Evolutionary conservation across 2,113 vertebrate species (phyloP).

Genomic region (Pimephales promelas): DNA sequence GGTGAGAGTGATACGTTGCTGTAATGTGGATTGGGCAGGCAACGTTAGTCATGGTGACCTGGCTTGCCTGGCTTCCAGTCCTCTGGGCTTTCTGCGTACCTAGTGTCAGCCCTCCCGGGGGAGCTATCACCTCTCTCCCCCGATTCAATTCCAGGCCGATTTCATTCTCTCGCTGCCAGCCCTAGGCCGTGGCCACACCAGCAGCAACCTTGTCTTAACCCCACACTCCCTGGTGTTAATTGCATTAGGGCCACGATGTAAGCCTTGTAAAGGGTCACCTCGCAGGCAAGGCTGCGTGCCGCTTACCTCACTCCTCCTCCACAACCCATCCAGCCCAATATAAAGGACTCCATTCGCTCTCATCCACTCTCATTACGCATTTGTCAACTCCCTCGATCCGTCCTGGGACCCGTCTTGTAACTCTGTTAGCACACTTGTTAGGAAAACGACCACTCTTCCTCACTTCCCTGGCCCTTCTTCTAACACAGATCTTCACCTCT

Average conservation of each 20-base stretch:
- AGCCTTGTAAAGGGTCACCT: slow-evolving; percentile 83
- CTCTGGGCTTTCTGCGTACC: slow-evolving; percentile 46
- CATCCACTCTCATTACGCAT: slow-evolving; percentile 89
- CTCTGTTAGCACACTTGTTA: slow-evolving; percentile 84
- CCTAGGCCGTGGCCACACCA: slow-evolving; percentile 81
- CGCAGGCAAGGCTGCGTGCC: slow-evolving; percentile 70
- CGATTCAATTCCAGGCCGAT: slow-evolving; percentile 83
- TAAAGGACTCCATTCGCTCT: slow-evolving; percentile 84
- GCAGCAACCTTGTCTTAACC: slow-evolving; percentile 80
- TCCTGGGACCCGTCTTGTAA: slow-evolving; percentile 74
- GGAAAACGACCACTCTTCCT: slow-evolving; percentile 61
- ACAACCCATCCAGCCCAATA: slow-evolving; percentile 71
- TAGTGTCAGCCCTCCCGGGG: slow-evolving; percentile 40
- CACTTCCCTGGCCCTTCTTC: slow-evolving; percentile 26
- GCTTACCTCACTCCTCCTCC: slow-evolving; percentile 60
- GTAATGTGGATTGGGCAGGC: slow-evolving; percentile 24
- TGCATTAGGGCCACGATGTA: slow-evolving; percentile 88
- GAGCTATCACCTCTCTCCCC: slow-evolving; percentile 67
- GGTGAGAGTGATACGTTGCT: slow-evolving; percentile 6
- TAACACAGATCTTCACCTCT: slow-evolving; percentile 77
- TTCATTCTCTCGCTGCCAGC: slow-evolving; percentile 73
- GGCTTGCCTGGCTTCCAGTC: slow-evolving; percentile 33
- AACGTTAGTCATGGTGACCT: slow-evolving; percentile 43
- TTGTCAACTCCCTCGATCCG: slow-evolving; percentile 83
- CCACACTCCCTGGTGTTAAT: slow-evolving; percentile 87